phyloP scores from a whole-genome alignment of 2,113 vertebrate species.

The Poecile atricapillus region DNA sequence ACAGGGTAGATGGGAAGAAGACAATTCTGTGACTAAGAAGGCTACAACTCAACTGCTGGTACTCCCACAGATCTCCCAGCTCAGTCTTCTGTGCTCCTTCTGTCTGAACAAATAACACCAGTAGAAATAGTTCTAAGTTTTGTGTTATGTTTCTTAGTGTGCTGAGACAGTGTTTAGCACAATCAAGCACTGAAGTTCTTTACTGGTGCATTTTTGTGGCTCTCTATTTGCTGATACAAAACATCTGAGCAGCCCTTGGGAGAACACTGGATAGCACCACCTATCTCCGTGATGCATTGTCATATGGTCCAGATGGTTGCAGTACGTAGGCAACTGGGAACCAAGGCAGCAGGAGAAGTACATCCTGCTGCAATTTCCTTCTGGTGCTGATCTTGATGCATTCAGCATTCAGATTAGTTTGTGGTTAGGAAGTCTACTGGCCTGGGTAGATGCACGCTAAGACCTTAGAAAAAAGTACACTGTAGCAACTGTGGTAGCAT shows the following conservation, averaged over 20 bases:
- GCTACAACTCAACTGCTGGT: not conserved
- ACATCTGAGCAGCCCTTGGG: not conserved
- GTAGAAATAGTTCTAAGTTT: not conserved
- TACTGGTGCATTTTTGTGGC: not conserved
- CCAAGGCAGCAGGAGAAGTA: slow-evolving; percentile 2
- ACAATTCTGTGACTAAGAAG: not conserved
- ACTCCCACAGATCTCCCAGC: slow-evolving; percentile 24
- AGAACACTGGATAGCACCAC: not conserved
- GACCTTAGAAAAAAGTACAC: not conserved
- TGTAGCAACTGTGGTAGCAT: not conserved
- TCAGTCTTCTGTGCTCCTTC: not conserved
- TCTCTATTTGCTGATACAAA: not conserved
- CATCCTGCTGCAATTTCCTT: not conserved
- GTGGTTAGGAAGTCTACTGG: not conserved
- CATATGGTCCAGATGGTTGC: slow-evolving; percentile 23
- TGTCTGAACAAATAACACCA: not conserved
- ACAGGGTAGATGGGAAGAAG: not conserved
- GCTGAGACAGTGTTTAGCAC: not conserved
- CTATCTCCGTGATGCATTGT: not conserved
- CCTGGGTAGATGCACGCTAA: not conserved
- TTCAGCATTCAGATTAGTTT: not conserved
- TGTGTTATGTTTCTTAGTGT: not conserved
- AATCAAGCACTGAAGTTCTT: not conserved
- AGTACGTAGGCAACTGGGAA: not conserved
- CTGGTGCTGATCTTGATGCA: not conserved